These are phyloP conservation scores for Fragum whitleyi DNA, from an alignment of 2,888 invertebrate species.

Conservation along the genomic window DNA sequence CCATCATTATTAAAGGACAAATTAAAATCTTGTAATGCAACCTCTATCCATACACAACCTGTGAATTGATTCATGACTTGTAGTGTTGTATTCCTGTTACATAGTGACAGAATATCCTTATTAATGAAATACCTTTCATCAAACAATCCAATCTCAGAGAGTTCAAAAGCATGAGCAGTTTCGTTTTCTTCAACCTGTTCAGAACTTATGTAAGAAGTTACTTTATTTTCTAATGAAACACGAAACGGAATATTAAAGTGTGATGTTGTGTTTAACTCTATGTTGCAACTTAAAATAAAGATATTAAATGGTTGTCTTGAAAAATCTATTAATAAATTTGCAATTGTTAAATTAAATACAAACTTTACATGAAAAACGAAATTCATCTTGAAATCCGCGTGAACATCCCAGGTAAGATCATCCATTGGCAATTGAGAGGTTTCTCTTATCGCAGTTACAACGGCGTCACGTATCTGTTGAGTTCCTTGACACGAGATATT, in stretches of 20 bases:
- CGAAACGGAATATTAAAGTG: no score
- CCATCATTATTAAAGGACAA: background rate
- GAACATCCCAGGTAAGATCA: background rate
- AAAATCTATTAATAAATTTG: background rate
- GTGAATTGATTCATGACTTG: background rate
- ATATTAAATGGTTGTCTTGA: background rate
- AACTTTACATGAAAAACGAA: conserved; percentile 11
- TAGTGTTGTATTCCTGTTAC: background rate
- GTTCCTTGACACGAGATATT: background rate
- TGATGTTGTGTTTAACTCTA: no score
- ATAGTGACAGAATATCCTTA: no score
- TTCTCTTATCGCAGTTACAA: background rate
- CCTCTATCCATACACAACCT: conserved; percentile 6
- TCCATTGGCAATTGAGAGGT: background rate
- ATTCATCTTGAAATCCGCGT: background rate
- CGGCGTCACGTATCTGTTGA: background rate
- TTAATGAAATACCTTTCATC: no score
- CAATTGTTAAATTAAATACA: background rate
- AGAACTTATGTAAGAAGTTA: no score
- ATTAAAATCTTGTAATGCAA: background rate
- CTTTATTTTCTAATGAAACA: no score
- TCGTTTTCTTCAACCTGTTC: background rate
- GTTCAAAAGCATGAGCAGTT: no score
- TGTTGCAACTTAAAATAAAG: no score
- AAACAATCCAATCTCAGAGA: no score